phyloP scores from a whole-genome alignment of 1,140 invertebrate species.

The Drosophila ercepeae region DNA sequence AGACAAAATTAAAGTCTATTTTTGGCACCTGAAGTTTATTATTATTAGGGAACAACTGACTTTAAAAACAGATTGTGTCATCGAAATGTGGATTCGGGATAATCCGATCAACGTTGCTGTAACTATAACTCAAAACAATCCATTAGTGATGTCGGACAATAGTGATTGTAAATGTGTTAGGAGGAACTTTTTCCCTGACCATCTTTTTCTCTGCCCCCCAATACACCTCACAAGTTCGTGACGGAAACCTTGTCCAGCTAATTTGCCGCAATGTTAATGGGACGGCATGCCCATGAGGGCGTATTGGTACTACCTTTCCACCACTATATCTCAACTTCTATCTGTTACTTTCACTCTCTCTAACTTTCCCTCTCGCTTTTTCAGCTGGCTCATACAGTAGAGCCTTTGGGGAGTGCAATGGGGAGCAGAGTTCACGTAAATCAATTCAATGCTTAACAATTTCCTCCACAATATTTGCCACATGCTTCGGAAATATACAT shows the following conservation, averaged over 20 bases:
- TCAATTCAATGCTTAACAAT: conserved; percentile 42
- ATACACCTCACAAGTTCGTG: not conserved
- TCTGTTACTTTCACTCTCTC: conserved; percentile 8
- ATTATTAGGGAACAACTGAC: too few relatives aligned
- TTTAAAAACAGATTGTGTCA: too few relatives aligned
- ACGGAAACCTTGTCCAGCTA: conserved; percentile 18
- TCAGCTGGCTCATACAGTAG: conserved; percentile 12
- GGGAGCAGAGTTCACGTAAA: conserved; percentile 53
- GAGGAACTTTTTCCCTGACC: not conserved
- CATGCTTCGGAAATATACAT: not conserved
- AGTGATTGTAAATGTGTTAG: conserved; percentile 6
- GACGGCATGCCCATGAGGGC: conserved; percentile 8
- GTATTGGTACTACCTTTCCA: conserved; percentile 27
- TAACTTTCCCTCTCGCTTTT: conserved; percentile 7
- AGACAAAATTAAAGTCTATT: not conserved
- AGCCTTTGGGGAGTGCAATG: conserved; percentile 35
- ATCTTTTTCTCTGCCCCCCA: not conserved
- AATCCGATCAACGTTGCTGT: conserved; percentile 4
- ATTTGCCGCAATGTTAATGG: conserved; percentile 44
- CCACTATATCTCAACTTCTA: not conserved
- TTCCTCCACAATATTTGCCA: conserved; percentile 29
- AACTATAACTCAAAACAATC: conserved; percentile 14
- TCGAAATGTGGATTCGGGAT: too few relatives aligned
- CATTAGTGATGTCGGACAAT: conserved; percentile 13
- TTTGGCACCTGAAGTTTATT: not conserved